These are phyloP conservation scores for Gasterosteus aculeatus DNA, from an alignment of 2,113 vertebrate genomes.

Conservation along the genomic window DNA sequence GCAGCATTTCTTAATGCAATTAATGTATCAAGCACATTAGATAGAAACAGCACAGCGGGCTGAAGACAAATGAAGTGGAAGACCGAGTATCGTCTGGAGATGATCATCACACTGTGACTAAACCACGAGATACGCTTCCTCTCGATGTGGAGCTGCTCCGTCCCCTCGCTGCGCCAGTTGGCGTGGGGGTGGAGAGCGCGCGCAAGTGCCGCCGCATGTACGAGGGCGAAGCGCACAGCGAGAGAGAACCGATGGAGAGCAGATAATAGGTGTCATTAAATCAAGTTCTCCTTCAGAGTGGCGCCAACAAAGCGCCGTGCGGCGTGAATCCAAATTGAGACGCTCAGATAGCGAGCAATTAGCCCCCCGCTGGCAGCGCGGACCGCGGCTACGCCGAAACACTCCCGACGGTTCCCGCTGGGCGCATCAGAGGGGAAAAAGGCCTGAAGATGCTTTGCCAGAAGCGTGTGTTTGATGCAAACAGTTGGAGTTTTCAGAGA, in stretches of 20 bases:
- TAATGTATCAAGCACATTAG: background rate
- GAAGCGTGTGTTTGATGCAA: constrained; percentile 2
- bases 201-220: constrained; percentile 33
- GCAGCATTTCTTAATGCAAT: background rate
- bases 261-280: constrained; percentile 66
- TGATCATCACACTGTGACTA: constrained; percentile 28
- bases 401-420: constrained; percentile 7
- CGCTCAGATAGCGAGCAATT: constrained; percentile 56
- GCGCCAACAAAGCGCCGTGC: constrained; percentile 36
- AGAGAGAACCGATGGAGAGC: constrained; percentile 51
- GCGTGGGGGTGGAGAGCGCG: constrained; percentile 48
- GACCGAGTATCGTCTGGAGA: constrained; percentile 23
- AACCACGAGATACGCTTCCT: constrained; percentile 26
- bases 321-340: constrained; percentile 51
- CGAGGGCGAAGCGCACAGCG: constrained; percentile 38
- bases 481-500: background rate
- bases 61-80: constrained; percentile 21
- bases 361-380: constrained; percentile 54
- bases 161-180: constrained; percentile 50
- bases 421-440: constrained; percentile 12
- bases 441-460: background rate
- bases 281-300: constrained; percentile 48
- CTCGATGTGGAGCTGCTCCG: constrained; percentile 34
- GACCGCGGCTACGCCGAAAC: constrained; percentile 41
- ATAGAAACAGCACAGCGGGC: background rate